phyloP scores from a whole-genome alignment of 2,113 vertebrate species.

The Tichodroma muraria region DNA sequence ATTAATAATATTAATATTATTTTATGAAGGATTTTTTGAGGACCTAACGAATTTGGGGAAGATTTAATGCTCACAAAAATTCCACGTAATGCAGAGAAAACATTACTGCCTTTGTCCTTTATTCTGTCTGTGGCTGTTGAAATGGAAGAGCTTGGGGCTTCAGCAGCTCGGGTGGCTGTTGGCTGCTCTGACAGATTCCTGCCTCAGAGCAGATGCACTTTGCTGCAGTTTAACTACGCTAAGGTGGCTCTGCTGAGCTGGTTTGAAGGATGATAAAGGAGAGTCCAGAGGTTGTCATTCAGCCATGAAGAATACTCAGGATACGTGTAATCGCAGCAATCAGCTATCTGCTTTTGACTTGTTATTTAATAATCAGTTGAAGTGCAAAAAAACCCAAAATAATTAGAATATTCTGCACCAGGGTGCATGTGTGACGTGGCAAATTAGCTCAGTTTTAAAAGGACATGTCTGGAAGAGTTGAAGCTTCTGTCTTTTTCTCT shows the following conservation, averaged over 20 bases:
- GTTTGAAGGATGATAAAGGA: conserved; percentile 4
- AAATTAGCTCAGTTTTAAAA: conserved; percentile 20
- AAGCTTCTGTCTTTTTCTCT: conserved; percentile 1
- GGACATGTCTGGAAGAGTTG: background rate
- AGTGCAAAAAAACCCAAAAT: background rate
- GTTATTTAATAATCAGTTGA: background rate
- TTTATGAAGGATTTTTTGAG: background rate
- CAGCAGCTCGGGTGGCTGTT: background rate
- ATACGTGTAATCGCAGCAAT: background rate
- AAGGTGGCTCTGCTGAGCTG: background rate
- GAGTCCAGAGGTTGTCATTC: background rate
- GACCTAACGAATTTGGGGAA: background rate
- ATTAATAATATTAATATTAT: background rate
- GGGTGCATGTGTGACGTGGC: background rate
- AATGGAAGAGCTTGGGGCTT: background rate
- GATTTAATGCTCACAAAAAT: background rate
- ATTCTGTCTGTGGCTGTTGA: background rate
- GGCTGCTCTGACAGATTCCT: background rate
- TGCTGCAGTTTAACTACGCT: background rate
- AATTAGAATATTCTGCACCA: background rate
- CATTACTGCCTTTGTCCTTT: background rate
- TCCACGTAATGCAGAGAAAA: background rate
- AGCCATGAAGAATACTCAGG: conserved; percentile 9
- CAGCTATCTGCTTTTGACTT: background rate
- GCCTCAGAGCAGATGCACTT: background rate